Base-by-base conservation (phyloP, 2,113 vertebrate genomes). In the Proteles cristata region DNA sequence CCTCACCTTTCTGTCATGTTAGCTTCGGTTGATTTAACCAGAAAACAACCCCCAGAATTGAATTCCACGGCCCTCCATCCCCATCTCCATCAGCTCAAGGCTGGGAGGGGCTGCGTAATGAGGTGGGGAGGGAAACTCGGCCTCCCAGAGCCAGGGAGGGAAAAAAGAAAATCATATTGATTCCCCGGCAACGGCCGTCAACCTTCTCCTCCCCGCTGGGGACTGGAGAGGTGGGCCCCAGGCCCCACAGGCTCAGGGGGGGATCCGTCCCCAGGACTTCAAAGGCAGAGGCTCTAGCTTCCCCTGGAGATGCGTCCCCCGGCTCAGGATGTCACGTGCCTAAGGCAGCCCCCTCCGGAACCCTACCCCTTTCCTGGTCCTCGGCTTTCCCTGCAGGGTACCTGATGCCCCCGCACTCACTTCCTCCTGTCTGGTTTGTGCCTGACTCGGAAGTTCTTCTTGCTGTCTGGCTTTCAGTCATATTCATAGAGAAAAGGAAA, bases 1-100 rank as follows among this genome's bases (percentile, higher is more conserved):
- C 74, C 94, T 95, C 89, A 58, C 96, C 79, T 97, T 97, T 96
- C 96, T 92, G 88, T 94, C 82, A 43, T 31, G 82, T 97, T 97
- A 93, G 97, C 94, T 88, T 93, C 23, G 11, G 96, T 98, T 96
- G 96, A 97, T 98, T 98, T 98, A 97, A 97, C 97, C 85, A 88
- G 97, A 97, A 98, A 98, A 98, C 96, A 97, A 97, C 94, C 76
- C 97, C 94, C 69, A 96, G 95, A 94, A 94, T 97, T 95, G 95
- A 97, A 97, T 98, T 97, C 98, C 93, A 6, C 53, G 93, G 87
- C n/a, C 93, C 95, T 98, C 96, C 55, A 61, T 97, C 94, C 96
- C 93, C 84, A 92, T 97, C 91, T 97, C 61, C 2, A 90, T 94
- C 97, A 92, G 82, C 84, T n/a, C 33, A 1, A 55, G 84, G 66